A percentile compares a stretch with the other conserved stretches of the same genome.
phyloP scores from a whole-genome alignment of 2,113 vertebrate genomes.

The Cervus canadensis region DNA sequence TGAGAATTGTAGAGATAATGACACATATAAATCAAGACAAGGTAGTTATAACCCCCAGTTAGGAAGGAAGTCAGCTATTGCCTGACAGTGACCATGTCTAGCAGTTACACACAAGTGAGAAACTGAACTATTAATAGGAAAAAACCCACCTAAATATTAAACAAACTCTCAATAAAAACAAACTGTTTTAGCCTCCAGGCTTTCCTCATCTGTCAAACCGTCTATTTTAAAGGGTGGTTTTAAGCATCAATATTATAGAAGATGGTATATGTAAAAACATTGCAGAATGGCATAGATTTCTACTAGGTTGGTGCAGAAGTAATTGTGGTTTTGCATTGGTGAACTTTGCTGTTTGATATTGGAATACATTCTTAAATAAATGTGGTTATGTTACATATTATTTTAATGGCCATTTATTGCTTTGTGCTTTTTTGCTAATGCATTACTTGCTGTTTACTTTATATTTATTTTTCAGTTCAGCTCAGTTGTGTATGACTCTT shows the following conservation, averaged over 20 bases:
- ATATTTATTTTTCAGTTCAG: not conserved
- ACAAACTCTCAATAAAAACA: not conserved
- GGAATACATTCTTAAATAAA: not conserved
- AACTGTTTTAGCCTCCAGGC: not conserved
- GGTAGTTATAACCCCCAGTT: not conserved
- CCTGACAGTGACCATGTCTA: not conserved
- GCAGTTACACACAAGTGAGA: not conserved
- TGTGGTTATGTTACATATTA: not conserved
- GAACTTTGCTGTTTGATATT: not conserved
- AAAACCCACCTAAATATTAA: not conserved
- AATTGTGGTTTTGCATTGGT: not conserved
- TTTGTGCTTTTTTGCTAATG: not conserved
- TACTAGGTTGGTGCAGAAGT: not conserved
- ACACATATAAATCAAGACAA: not conserved
- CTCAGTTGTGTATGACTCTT: accelerated
- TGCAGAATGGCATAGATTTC: not conserved
- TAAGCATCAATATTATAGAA: not conserved
- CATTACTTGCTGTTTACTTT: not conserved
- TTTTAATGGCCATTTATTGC: not conserved
- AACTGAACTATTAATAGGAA: not conserved
- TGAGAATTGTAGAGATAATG: not conserved
- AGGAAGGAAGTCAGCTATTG: not conserved
- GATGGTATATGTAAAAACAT: not conserved
- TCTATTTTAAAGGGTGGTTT: not conserved
- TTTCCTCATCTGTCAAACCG: not conserved